Evolutionary conservation across 2,113 vertebrate species (phyloP).

Genomic region (Charina bottae): DNA sequence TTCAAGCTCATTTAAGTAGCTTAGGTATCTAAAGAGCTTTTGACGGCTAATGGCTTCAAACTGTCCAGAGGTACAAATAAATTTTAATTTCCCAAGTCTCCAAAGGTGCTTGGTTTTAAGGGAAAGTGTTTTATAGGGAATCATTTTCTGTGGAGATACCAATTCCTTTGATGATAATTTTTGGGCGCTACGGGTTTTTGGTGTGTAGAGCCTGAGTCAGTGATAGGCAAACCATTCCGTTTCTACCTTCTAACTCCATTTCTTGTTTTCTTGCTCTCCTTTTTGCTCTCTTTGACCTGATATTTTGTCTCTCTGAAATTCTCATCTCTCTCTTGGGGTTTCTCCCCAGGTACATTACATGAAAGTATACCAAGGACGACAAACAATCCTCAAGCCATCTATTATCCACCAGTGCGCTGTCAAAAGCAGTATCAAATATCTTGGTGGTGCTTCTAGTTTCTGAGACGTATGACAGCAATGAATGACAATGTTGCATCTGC

Average conservation of each 20-base stretch:
- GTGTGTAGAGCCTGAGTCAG: too few relatives aligned
- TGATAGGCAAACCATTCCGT: neutral
- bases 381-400: neutral
- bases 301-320: neutral
- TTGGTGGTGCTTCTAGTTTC: neutral
- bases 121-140: neutral
- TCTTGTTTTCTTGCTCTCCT: neutral
- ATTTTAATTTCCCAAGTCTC: neutral
- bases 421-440: neutral
- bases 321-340: neutral
- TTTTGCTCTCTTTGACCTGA: neutral
- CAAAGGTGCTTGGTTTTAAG: neutral
- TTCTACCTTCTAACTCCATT: neutral
- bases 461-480: neutral
- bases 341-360: neutral
- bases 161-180: neutral
- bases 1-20: neutral
- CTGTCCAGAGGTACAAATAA: neutral
- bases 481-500: neutral
- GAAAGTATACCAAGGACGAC: neutral
- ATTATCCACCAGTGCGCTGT: neutral
- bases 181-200: neutral
- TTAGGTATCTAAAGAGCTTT: neutral
- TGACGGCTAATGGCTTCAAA: neutral
- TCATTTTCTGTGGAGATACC: neutral